phyloP scores from a whole-genome alignment of 2,888 invertebrate species.

The Acleris emargana region DNA sequence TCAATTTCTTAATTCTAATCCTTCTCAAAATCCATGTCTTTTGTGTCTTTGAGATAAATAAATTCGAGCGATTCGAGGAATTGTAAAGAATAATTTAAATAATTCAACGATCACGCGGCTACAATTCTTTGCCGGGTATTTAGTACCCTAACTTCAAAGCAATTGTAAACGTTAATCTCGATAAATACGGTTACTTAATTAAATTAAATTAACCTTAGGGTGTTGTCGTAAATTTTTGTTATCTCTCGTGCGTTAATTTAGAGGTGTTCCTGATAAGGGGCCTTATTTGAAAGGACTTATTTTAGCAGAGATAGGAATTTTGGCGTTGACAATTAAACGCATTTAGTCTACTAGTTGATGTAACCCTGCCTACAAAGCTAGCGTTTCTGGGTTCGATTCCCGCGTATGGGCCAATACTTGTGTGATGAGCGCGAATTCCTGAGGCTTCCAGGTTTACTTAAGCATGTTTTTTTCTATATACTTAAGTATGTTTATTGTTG shows the following conservation, averaged over 20 bases:
- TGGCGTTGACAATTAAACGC: no score
- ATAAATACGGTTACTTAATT: conserved; percentile 21
- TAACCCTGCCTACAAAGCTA: no score
- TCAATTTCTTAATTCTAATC: no score
- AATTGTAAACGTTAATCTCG: conserved; percentile 24
- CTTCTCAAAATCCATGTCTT: not conserved
- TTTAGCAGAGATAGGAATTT: no score
- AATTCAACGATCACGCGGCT: conserved; percentile 1
- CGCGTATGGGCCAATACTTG: no score
- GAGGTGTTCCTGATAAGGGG: not conserved
- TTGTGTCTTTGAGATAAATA: not conserved
- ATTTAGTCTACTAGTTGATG: no score
- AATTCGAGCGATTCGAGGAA: not conserved
- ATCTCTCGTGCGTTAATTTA: conserved; percentile 1
- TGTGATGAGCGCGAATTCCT: no score
- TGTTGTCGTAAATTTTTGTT: conserved; percentile 19
- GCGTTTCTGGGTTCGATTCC: no score
- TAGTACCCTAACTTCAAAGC: not conserved
- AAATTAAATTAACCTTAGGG: conserved; percentile 12
- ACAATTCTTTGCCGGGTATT: conserved; percentile 4
- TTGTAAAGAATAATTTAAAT: not conserved
- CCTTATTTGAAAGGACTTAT: not conserved
- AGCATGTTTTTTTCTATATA: no score
- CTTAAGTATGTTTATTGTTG: no score
- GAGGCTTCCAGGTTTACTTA: no score